Evolutionary conservation across 2,888 invertebrate species (phyloP), one percentile per base, ranked within the genome.

Genomic region (Drosophila merina): DNA sequence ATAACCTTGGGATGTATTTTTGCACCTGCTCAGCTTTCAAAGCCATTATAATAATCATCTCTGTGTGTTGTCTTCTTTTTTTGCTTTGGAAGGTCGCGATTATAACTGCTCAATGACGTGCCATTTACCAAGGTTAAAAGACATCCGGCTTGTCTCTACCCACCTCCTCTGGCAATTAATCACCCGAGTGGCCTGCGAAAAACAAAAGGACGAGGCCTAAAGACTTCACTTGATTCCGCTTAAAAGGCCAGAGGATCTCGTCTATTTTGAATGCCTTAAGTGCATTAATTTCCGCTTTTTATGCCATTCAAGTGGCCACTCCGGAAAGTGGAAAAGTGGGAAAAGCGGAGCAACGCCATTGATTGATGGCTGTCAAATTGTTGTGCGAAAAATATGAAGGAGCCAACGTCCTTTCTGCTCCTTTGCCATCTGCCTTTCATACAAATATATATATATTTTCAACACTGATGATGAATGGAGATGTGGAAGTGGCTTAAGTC

Each of bases 221-320:
- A 49, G 60, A 62, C 57, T 76, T 48, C 68, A 79, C 79, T 70
- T 68, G 74, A 78, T 71, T 54, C 76, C 76, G 63, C 52, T 74
- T 51, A 20, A 58, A 30, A 50, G 64, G 36, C 38, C 36, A 36
- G 12, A 48, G 30, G 40, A 12, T 54, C 28, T 33, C 60, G 54
- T 38, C 60, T 44, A 50, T 57, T 82, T 81, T 73, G 69, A 81
- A 86, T 81, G 85, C 74, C 78, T 74, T 73, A 66, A 87, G 82
- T 87, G 88, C 86, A 82, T 87, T 85, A 82, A 82, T 87, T 82
- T 82, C 74, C 79, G 88, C 86, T 70, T 81, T 79, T 83, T 79
- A 75, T 70, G 71, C 62, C 84, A 76, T 81, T 72, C 72, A 85
- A 85, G 82, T 87, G 82, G 83, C 72, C 76, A 69, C 70, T 64